Evolutionary conservation across 2,888 invertebrate species (phyloP).

Genomic region (Cantharis rustica): DNA sequence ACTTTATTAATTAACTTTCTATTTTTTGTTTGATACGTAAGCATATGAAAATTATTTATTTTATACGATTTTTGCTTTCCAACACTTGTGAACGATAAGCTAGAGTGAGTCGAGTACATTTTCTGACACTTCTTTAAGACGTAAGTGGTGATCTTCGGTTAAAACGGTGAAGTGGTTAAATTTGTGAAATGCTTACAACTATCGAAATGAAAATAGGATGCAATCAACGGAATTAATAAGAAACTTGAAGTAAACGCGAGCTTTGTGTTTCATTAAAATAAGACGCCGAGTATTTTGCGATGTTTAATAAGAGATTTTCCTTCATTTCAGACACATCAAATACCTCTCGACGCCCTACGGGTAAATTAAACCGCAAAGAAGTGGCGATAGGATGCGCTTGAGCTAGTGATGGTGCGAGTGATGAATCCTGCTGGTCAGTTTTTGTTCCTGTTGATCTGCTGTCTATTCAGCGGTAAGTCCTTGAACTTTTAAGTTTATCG

Average conservation of each 20-base stretch:
- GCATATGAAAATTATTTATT: background rate
- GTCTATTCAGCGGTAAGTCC: constrained; percentile 25
- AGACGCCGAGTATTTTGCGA: constrained; percentile 19
- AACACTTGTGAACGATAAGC: background rate
- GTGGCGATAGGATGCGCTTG: constrained; percentile 22
- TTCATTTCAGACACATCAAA: constrained; percentile 24
- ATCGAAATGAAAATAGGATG: constrained; percentile 25
- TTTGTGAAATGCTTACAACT: constrained; percentile 5
- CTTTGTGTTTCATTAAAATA: constrained; percentile 28
- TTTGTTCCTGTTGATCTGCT: constrained; percentile 23
- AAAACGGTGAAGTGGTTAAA: background rate
- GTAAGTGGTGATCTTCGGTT: background rate
- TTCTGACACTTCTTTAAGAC: background rate
- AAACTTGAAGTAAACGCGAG: constrained; percentile 15
- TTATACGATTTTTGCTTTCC: background rate
- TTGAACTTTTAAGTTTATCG: constrained; percentile 9
- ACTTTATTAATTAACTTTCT: background rate
- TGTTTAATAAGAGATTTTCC: constrained; percentile 27
- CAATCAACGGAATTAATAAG: constrained; percentile 26
- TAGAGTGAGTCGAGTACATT: constrained; percentile 2
- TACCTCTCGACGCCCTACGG: constrained; percentile 21
- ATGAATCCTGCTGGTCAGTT: constrained; percentile 22
- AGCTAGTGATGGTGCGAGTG: constrained; percentile 23
- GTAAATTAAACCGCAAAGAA: constrained; percentile 23
- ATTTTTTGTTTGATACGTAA: background rate